Evolutionary conservation across 2,797 vertebrate species (phyloP).

Genomic region (Dendrocincla tyrannina): DNA sequence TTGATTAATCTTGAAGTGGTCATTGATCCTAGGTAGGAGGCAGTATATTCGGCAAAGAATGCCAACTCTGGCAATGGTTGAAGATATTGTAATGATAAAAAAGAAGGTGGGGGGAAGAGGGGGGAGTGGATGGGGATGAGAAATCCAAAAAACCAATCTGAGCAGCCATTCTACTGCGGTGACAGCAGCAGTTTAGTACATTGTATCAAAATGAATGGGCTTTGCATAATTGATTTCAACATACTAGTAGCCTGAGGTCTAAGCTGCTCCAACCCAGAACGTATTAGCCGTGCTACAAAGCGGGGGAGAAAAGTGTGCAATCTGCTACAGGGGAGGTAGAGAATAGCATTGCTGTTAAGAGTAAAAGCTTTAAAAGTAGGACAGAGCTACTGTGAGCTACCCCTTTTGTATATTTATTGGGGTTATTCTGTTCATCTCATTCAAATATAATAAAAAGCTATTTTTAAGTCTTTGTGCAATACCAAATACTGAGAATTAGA

Average conservation of each 20-base stretch:
- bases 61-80: background rate
- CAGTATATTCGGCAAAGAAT: conserved; percentile 16
- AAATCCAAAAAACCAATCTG: conserved; percentile 1
- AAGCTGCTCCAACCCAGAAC: conserved; percentile 55
- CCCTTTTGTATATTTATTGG: conserved; percentile 37
- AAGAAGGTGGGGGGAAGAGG: background rate
- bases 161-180: conserved; percentile 21
- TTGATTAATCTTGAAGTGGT: conserved; percentile 1
- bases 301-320: conserved; percentile 20
- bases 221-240: conserved; percentile 71
- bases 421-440: conserved; percentile 39
- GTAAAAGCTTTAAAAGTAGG: conserved; percentile 44
- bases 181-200: conserved; percentile 47
- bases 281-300: conserved; percentile 48
- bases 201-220: conserved; percentile 64
- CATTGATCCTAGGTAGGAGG: background rate
- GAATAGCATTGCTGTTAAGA: conserved; percentile 37
- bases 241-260: conserved; percentile 46
- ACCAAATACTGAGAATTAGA: conserved; percentile 18
- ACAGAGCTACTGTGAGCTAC: conserved; percentile 11
- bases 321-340: conserved; percentile 57
- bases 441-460: conserved; percentile 40
- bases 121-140: background rate
- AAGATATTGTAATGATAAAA: conserved; percentile 16
- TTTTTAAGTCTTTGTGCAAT: conserved; percentile 24